These are phyloP conservation scores for Melanotaenia duboulayi DNA, from an alignment of 2,113 vertebrate genomes.

Conservation along the genomic window DNA sequence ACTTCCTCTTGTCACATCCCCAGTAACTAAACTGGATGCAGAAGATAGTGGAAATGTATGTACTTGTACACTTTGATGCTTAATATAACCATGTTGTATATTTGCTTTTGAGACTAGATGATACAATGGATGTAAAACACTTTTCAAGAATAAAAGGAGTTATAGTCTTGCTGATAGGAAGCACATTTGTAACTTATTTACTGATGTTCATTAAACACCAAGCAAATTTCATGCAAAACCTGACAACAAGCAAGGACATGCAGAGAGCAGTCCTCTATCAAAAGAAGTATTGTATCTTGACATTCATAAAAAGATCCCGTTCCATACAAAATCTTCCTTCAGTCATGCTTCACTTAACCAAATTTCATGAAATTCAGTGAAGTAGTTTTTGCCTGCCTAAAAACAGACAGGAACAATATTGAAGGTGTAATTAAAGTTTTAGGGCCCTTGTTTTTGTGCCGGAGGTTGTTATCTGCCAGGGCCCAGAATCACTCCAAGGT, in stretches of 20 bases:
- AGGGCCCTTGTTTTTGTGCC: no score
- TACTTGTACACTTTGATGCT: neutral
- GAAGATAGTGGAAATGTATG: slow-evolving; percentile 5
- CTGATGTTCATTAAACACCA: neutral
- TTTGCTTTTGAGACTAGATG: neutral
- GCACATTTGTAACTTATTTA: neutral
- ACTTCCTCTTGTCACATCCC: slow-evolving; percentile 56
- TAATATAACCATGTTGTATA: neutral
- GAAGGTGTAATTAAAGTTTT: no score
- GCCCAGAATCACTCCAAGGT: no score
- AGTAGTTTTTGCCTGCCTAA: no score
- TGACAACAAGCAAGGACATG: neutral
- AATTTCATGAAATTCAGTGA: no score
- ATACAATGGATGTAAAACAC: slow-evolving; percentile 18
- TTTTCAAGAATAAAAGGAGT: neutral
- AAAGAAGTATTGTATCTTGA: no score
- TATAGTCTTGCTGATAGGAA: neutral
- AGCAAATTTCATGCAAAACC: neutral
- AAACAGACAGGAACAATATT: no score
- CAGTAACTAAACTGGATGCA: slow-evolving; percentile 2
- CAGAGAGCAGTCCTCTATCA: neutral
- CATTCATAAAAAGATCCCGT: no score
- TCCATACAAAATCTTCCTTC: no score
- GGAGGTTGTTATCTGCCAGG: no score
- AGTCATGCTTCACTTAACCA: no score